Base-by-base conservation (phyloP, 1,140 invertebrate species). In the Mizuhopecten yessoensis region DNA sequence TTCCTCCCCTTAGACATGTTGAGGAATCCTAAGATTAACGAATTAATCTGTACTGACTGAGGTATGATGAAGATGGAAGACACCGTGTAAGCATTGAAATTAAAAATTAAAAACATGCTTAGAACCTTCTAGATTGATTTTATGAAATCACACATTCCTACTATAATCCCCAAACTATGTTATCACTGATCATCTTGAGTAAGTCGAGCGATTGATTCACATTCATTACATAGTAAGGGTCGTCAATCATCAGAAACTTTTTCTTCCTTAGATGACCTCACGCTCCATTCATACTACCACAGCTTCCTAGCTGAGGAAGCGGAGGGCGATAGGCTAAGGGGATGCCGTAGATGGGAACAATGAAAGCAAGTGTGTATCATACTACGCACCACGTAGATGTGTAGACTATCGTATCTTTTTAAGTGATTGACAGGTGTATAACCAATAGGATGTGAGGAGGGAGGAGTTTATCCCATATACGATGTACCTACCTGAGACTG, bases 231-330 rank as follows among this genome's bases (percentile, higher is more conserved):
- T 75, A 75, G 57, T 75, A 23, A 75, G 3, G 23, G 23, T 29
- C 5, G 23, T 9, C 29, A 29, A 75, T 75, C 57, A 75, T 75
- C 13, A n/a, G 23, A 75, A n/a, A 75, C 23, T n/a, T n/a, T 75
- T n/a, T n/a, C 57, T 75, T 75, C 57, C 57, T n/a, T 29, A 3
- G 23, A 13, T 75, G 57, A 75, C 57, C 23, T 75, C 57, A 75
- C 57, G 57, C 29, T 75, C n/a, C 57, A 75, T 75, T 75, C 57
- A 75, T 75, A 75, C n/a, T n/a, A 75, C n/a, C 57, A 75, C 23
- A 5, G 57, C 29, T 75, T 75, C 57, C 57, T 75, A 75, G 1
- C 57, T 75, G 29, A 75, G 57, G 57, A 75, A 75, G 57, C 57
- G n/a, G 11, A 75, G 57, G 57, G 57, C 57, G 57, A 75, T 75